phyloP scores from a whole-genome alignment of 2,888 invertebrate species.

The Mongoloraphidia duomilia region DNA sequence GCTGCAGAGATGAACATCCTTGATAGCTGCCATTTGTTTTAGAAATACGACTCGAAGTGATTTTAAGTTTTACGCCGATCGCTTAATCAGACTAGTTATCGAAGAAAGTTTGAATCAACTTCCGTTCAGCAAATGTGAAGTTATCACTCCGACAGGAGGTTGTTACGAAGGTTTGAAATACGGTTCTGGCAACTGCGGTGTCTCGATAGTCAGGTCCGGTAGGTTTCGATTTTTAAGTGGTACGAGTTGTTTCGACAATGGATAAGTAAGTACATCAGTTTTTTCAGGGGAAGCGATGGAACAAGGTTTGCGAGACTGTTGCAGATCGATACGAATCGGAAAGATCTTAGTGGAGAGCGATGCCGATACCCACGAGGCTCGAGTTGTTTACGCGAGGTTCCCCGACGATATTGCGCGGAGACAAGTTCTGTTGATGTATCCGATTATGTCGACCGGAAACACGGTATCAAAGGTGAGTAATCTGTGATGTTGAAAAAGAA shows the following conservation, averaged over 20 bases:
- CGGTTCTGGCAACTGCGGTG: conserved; percentile 96
- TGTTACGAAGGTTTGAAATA: conserved; percentile 86
- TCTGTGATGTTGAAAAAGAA: background rate
- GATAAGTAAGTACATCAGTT: conserved; percentile 4
- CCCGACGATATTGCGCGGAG: conserved; percentile 87
- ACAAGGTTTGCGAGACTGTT: conserved; percentile 81
- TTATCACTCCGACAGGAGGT: conserved; percentile 87
- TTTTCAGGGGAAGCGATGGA: conserved; percentile 34
- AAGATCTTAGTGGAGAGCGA: conserved; percentile 96
- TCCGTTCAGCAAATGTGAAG: conserved; percentile 81
- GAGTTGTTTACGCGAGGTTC: conserved; percentile 93
- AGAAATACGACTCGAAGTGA: conserved; percentile 88
- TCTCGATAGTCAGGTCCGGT: conserved; percentile 86
- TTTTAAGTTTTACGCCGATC: conserved; percentile 97
- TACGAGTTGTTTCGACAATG: background rate
- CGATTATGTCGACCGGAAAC: conserved; percentile 97
- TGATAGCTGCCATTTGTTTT: conserved; percentile 22
- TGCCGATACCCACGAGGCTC: conserved; percentile 89
- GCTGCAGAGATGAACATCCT: background rate
- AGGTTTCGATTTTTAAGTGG: conserved; percentile 24
- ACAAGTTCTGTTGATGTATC: conserved; percentile 91
- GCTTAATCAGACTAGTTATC: conserved; percentile 90
- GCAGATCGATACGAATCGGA: conserved; percentile 94
- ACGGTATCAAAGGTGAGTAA: conserved; percentile 61
- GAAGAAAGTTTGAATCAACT: conserved; percentile 96